These are phyloP conservation scores for Semaprochilodus insignis DNA, from an alignment of 2,797 vertebrate genomes.

Conservation along the genomic window DNA sequence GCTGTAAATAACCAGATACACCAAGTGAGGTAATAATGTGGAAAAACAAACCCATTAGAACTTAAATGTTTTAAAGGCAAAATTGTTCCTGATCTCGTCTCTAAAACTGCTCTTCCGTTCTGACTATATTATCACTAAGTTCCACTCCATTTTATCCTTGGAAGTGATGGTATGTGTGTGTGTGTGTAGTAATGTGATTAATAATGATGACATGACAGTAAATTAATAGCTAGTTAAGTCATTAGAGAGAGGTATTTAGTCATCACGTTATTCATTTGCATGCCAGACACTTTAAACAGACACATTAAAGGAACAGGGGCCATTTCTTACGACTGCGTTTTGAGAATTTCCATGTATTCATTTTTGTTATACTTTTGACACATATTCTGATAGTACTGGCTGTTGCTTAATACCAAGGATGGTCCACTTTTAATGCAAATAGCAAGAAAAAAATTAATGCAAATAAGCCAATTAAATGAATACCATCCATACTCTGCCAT, in stretches of 20 bases:
- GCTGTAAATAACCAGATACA: slow-evolving; percentile 48
- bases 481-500: not conserved
- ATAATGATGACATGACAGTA: slow-evolving; percentile 59
- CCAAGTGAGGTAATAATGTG: not conserved
- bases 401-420: not conserved
- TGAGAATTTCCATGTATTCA: not conserved
- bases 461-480: not conserved
- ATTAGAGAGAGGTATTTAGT: slow-evolving; percentile 59
- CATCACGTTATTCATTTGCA: slow-evolving; percentile 57
- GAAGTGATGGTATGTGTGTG: slow-evolving; percentile 48
- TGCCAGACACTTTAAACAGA: slow-evolving; percentile 41
- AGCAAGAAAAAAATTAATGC: not conserved
- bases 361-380: not conserved
- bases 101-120: slow-evolving; percentile 66
- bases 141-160: slow-evolving; percentile 61
- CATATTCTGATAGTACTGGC: not conserved
- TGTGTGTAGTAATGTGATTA: slow-evolving; percentile 61
- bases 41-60: slow-evolving; percentile 14
- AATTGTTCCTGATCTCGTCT: slow-evolving; percentile 18
- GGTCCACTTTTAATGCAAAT: not conserved
- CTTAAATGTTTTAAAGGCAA: slow-evolving; percentile 7
- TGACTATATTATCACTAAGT: slow-evolving; percentile 72
- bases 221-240: slow-evolving; percentile 63
- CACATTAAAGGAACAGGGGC: slow-evolving; percentile 41
- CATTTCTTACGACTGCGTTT: slow-evolving; percentile 11